Base-by-base conservation (phyloP, 1,140 invertebrate genomes). In the Battus philenor region DNA sequence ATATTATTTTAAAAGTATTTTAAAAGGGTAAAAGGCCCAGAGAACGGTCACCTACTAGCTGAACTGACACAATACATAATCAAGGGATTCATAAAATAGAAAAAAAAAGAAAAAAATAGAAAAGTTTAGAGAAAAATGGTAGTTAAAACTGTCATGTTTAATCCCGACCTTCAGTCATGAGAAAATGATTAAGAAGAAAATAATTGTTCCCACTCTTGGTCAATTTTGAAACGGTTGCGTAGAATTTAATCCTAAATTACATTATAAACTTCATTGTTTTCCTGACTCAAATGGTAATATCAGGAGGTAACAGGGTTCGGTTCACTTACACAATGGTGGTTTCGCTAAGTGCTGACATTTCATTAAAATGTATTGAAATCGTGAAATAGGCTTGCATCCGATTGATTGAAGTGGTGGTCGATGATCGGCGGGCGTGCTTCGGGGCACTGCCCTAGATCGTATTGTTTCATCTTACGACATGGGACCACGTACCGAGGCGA, bases 311-410 rank as follows among this genome's bases (percentile, higher is more conserved):
- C 47, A 41, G 50, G 53, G 44, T 12, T 47, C 32, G 36, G 57
- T 55, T 67, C 36, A 47, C 36, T 81, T 78, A 57, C 66, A 69
- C 69, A 78, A 78, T 67, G 60, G 56, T 65, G 53, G 67, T 78
- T 75, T 68, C 67, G 69, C 56, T 66, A 68, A 73, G 65, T 75
- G 63, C 77, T 75, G 68, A 75, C 73, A 82, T 82, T 82, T 82
- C 67, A 79, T 79, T 82, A 76, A 70, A 75, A 71, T 75, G 71
- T 82, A 82, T 82, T 79, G 77, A 73, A 83, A 79, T 81, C 79
- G 76, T 83, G 79, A 78, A 83, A 68, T 72, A 58, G 68, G 49
- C 63, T 70, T 71, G 68, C 69, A 68, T 72, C 75, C 68, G 55
- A 76, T 68, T 78, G 75, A 84, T 81, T 76, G 75, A 70, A 59